These are phyloP conservation scores for Rhyzopertha dominica DNA, from an alignment of 1,140 invertebrate genomes.

Conservation along the genomic window DNA sequence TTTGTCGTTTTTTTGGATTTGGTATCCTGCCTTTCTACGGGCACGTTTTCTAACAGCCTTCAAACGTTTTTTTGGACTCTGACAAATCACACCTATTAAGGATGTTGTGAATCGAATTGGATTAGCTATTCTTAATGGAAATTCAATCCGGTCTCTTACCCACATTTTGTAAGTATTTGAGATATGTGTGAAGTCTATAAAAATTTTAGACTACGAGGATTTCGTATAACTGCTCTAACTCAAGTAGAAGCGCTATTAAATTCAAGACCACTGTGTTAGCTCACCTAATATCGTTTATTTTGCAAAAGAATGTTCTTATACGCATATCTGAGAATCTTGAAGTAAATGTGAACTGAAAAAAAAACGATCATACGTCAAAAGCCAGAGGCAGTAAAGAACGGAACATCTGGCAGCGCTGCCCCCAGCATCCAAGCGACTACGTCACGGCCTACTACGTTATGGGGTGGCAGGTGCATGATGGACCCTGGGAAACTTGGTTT, in stretches of 20 bases:
- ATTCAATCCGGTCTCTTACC: neutral
- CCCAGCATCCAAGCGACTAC: too few relatives aligned
- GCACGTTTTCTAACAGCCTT: too few relatives aligned
- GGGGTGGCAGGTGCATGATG: conserved; percentile 26
- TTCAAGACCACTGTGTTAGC: conserved; percentile 3
- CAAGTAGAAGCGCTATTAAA: too few relatives aligned
- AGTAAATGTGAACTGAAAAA: neutral
- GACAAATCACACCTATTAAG: too few relatives aligned
- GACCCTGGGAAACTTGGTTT: conserved; percentile 33
- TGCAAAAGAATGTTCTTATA: neutral
- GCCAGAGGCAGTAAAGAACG: neutral
- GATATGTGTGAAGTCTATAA: neutral
- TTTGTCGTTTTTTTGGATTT: too few relatives aligned
- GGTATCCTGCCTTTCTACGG: too few relatives aligned
- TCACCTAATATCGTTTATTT: conserved; percentile 1
- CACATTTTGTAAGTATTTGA: neutral
- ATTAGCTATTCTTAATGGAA: too few relatives aligned
- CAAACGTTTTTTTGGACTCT: too few relatives aligned
- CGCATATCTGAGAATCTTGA: neutral
- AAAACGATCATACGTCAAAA: neutral
- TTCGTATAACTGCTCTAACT: conserved; percentile 2
- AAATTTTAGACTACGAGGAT: neutral
- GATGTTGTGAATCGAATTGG: too few relatives aligned
- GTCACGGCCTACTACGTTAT: too few relatives aligned
- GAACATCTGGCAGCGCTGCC: too few relatives aligned